These are phyloP conservation scores for Lanius ludovicianus DNA, from an alignment of 2,113 vertebrate genomes.

Conservation along the genomic window DNA sequence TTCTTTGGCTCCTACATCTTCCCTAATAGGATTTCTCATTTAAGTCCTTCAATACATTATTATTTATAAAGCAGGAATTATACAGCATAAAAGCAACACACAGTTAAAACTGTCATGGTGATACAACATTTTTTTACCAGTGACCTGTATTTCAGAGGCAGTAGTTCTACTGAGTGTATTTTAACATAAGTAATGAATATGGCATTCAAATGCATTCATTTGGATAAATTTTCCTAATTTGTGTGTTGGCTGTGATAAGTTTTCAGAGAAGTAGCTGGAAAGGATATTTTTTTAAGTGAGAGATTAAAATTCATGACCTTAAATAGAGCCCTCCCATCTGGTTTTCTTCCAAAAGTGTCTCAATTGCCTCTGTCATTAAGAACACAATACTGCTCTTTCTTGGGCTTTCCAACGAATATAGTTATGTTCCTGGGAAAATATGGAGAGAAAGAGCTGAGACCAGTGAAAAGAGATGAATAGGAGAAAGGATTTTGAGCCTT, in stretches of 20 bases:
- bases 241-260: constrained; percentile 35
- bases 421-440: constrained; percentile 63
- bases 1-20: constrained; percentile 18
- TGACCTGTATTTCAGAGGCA: constrained; percentile 25
- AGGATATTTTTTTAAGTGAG: constrained; percentile 44
- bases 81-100: constrained; percentile 29
- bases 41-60: constrained; percentile 35
- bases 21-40: constrained; percentile 21
- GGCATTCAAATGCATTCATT: not conserved
- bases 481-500: constrained; percentile 40
- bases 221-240: constrained; percentile 42
- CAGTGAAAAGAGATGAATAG: constrained; percentile 35
- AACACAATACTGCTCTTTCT: constrained; percentile 57
- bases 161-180: not conserved
- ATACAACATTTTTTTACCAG: not conserved
- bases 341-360: constrained; percentile 57
- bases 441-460: constrained; percentile 54
- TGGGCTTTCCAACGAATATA: constrained; percentile 55
- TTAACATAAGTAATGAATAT: not conserved
- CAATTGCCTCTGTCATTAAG: constrained; percentile 61
- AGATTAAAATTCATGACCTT: constrained; percentile 63
- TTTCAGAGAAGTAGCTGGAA: constrained; percentile 44
- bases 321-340: constrained; percentile 53
- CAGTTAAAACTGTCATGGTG: constrained; percentile 22
- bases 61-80: constrained; percentile 47